phyloP scores from a whole-genome alignment of 1,140 invertebrate genomes.

The Cyclina sinensis region DNA sequence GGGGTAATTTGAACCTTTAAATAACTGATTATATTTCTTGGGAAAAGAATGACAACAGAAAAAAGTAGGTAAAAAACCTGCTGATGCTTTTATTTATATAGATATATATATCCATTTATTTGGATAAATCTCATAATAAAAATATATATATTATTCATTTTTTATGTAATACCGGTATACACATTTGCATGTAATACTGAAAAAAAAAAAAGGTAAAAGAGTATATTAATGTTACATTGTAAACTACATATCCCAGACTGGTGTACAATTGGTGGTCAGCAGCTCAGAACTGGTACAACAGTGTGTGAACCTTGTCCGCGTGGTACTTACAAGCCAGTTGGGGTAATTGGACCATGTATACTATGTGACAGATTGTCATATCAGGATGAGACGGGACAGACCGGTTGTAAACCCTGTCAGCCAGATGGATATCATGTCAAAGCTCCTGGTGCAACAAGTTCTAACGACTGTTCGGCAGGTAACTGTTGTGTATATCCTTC shows the following conservation, averaged over 20 bases:
- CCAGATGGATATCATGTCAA: not conserved
- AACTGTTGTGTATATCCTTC: too few species aligned
- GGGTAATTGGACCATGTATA: not conserved
- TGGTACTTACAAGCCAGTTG: not conserved
- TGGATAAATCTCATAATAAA: too few species aligned
- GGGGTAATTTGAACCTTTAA: too few species aligned
- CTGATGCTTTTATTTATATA: too few species aligned
- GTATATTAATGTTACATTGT: not conserved
- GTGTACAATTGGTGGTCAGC: not conserved
- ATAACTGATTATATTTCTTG: too few species aligned
- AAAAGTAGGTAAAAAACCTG: too few species aligned
- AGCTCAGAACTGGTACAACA: not conserved
- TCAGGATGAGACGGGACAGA: not conserved
- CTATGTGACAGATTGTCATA: not conserved
- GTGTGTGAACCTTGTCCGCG: constrained; percentile 2
- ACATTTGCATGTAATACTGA: not conserved
- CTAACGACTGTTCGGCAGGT: not conserved
- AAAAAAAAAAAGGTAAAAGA: not conserved
- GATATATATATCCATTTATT: too few species aligned
- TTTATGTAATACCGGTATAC: not conserved
- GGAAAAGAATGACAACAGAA: too few species aligned
- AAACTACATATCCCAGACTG: not conserved
- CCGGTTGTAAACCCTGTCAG: not conserved
- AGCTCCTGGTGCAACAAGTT: not conserved
- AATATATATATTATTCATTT: too few species aligned